Conservation (phyloP, 2,888 invertebrate genomes). For the Apamea anceps region DNA sequence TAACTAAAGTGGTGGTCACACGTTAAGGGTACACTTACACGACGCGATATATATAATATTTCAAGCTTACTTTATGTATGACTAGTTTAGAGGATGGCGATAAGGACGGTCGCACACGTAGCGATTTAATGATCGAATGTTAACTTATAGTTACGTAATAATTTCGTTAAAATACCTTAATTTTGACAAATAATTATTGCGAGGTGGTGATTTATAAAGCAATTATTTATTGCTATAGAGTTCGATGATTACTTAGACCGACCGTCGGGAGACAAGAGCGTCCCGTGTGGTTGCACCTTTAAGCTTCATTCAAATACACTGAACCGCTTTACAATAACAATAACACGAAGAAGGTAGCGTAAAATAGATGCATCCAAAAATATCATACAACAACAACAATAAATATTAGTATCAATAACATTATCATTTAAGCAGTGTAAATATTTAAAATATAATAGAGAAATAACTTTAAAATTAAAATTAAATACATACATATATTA, state of each 20-base stretch:
- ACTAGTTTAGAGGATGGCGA: conserved; percentile 91
- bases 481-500: conserved; percentile 79
- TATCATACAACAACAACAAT: conserved; percentile 88
- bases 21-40: conserved; percentile 76
- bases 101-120: conserved; percentile 88
- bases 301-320: conserved; percentile 72
- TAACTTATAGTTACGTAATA: conserved; percentile 83
- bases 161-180: conserved; percentile 84
- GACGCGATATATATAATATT: conserved; percentile 77
- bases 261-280: conserved; percentile 58
- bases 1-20: conserved; percentile 75
- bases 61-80: conserved; percentile 84
- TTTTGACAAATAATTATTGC: conserved; percentile 86
- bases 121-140: conserved; percentile 84
- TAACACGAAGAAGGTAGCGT: conserved; percentile 85
- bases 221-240: conserved; percentile 71
- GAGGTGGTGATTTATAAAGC: conserved; percentile 82
- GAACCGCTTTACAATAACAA: conserved; percentile 79
- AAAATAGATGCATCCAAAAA: conserved; percentile 89
- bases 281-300: conserved; percentile 65
- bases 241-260: conserved; percentile 70
- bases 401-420: conserved; percentile 86
- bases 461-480: conserved; percentile 85
- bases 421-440: conserved; percentile 89
- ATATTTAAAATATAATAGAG: conserved; percentile 88